Conservation (phyloP, 1,140 invertebrate species). For the Calliopsis andreniformis region DNA sequence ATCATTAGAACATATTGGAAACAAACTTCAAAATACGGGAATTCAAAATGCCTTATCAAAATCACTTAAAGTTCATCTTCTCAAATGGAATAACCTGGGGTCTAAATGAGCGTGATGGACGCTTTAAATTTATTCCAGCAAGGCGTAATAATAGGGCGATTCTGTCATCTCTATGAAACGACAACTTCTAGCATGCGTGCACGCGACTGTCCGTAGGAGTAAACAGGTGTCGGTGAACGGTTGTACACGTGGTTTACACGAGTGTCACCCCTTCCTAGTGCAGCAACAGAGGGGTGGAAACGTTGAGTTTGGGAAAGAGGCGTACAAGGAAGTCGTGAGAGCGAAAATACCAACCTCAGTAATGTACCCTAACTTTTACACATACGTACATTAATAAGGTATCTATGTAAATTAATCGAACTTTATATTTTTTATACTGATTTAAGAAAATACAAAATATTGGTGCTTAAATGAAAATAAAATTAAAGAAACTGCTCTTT, state of each 20-base stretch:
- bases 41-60: too few species aligned
- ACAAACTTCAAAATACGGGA: too few species aligned
- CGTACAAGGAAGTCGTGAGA: slow-evolving; percentile 30
- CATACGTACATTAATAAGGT: too few species aligned
- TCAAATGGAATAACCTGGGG: too few species aligned
- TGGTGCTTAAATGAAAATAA: too few species aligned
- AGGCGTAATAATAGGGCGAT: slow-evolving; percentile 31
- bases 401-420: too few species aligned
- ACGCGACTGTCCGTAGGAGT: slow-evolving; percentile 61
- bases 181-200: slow-evolving; percentile 49
- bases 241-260: slow-evolving; percentile 63
- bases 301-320: slow-evolving; percentile 37
- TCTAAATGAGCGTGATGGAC: background rate
- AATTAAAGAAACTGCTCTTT: too few species aligned
- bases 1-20: too few species aligned
- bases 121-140: background rate
- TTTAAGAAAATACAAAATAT: too few species aligned
- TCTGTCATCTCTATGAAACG: slow-evolving; percentile 43
- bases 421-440: too few species aligned
- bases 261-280: slow-evolving; percentile 62
- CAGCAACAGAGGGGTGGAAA: slow-evolving; percentile 57
- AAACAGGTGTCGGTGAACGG: slow-evolving; percentile 64
- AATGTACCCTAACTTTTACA: background rate
- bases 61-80: too few species aligned
- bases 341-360: background rate